Percentiles rank a stretch among this genome's conserved stretches.
These are phyloP conservation scores for Ciconia maguari DNA, from an alignment of 2,113 vertebrate genomes.

Conservation along the genomic window DNA sequence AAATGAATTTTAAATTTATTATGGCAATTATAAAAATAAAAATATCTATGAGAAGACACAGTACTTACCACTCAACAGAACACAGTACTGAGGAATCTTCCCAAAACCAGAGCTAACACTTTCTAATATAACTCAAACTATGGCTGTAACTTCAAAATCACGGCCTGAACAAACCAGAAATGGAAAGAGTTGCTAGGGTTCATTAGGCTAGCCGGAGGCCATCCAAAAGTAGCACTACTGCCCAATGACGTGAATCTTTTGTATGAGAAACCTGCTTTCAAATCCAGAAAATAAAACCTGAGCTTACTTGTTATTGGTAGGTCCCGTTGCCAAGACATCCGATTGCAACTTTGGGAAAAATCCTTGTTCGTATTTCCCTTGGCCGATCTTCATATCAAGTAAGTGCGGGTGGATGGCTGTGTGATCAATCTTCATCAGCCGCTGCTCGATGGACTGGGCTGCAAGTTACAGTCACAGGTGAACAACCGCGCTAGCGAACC, in stretches of 20 bases:
- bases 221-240: background rate
- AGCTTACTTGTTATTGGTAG: slow-evolving; percentile 92
- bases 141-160: background rate
- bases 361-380: slow-evolving; percentile 93
- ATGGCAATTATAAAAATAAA: background rate
- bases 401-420: slow-evolving; percentile 95
- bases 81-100: background rate
- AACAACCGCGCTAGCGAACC: fast-evolving
- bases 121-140: background rate
- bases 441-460: slow-evolving; percentile 89
- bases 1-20: background rate
- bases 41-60: background rate
- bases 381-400: slow-evolving; percentile 97
- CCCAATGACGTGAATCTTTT: background rate
- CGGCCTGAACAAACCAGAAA: background rate
- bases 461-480: slow-evolving; percentile 46
- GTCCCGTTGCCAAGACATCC: slow-evolving; percentile 87
- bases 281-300: background rate
- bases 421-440: slow-evolving; percentile 94
- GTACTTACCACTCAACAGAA: background rate
- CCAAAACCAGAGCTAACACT: background rate
- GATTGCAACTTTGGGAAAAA: slow-evolving; percentile 95
- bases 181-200: background rate
- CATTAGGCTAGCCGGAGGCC: background rate
- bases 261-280: background rate